phyloP scores from a whole-genome alignment of 2,113 vertebrate genomes.

The Pomatorhinus ruficollis region DNA sequence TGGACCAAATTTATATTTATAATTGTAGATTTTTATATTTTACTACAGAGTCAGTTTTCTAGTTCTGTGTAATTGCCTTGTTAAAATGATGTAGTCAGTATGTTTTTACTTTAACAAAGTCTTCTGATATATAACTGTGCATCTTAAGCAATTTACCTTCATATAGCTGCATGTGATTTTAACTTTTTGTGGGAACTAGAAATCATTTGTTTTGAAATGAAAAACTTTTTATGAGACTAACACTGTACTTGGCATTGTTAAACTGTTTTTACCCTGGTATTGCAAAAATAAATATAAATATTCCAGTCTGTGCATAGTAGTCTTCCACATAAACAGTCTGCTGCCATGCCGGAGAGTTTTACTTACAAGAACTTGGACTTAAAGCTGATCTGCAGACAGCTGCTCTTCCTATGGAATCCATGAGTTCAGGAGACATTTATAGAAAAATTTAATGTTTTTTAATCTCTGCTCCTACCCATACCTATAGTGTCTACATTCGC shows the following conservation, averaged over 20 bases:
- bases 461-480: background rate
- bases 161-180: slow-evolving; percentile 84
- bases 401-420: background rate
- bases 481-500: background rate
- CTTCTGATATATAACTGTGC: slow-evolving; percentile 70
- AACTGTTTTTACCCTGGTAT: slow-evolving; percentile 74
- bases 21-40: slow-evolving; percentile 99
- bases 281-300: slow-evolving; percentile 79
- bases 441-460: background rate
- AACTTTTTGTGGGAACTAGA: slow-evolving; percentile 80
- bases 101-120: slow-evolving; percentile 76
- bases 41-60: slow-evolving; percentile 89
- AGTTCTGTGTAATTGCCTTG: slow-evolving; percentile 84
- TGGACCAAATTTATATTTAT: slow-evolving; percentile 99
- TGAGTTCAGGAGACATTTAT: fast-evolving
- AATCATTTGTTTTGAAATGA: slow-evolving; percentile 75
- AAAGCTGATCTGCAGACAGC: background rate
- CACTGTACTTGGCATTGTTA: slow-evolving; percentile 73
- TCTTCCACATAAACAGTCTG: background rate
- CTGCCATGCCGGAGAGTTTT: background rate
- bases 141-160: slow-evolving; percentile 80
- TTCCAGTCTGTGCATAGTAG: slow-evolving; percentile 1
- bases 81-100: slow-evolving; percentile 80
- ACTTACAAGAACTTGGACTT: background rate
- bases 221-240: slow-evolving; percentile 80